Conservation (phyloP, 2,888 invertebrate genomes). For the Drosophila buzzatii region DNA sequence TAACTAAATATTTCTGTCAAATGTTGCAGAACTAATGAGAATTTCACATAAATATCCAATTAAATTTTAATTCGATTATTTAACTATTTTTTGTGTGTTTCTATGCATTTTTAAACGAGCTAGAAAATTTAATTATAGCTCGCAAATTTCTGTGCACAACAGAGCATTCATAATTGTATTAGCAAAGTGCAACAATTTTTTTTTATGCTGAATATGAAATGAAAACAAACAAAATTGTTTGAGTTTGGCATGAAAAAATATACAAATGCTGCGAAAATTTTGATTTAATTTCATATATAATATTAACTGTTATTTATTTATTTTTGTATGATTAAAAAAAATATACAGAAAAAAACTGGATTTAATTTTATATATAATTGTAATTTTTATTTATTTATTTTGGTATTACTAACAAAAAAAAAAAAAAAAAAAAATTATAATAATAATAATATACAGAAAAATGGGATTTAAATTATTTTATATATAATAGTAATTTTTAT, state of each 20-base stretch:
- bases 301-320: too few relatives aligned
- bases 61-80: background rate
- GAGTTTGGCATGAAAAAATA: background rate
- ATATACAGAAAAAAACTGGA: too few relatives aligned
- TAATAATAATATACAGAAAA: too few relatives aligned
- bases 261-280: background rate
- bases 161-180: background rate
- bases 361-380: too few relatives aligned
- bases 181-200: background rate
- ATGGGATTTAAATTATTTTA: too few relatives aligned
- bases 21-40: constrained; percentile 9
- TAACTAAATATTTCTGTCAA: background rate
- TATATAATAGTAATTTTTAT: too few relatives aligned
- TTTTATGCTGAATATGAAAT: background rate
- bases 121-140: background rate
- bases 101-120: background rate
- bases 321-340: too few relatives aligned
- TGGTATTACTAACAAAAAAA: too few relatives aligned
- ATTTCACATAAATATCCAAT: background rate
- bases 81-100: background rate
- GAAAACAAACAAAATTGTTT: background rate
- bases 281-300: too few relatives aligned
- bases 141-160: background rate
- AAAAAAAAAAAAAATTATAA: too few relatives aligned
- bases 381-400: too few relatives aligned